These are phyloP conservation scores for Tanytarsus gracilentus DNA, from an alignment of 2,888 invertebrate species.

Conservation along the genomic window DNA sequence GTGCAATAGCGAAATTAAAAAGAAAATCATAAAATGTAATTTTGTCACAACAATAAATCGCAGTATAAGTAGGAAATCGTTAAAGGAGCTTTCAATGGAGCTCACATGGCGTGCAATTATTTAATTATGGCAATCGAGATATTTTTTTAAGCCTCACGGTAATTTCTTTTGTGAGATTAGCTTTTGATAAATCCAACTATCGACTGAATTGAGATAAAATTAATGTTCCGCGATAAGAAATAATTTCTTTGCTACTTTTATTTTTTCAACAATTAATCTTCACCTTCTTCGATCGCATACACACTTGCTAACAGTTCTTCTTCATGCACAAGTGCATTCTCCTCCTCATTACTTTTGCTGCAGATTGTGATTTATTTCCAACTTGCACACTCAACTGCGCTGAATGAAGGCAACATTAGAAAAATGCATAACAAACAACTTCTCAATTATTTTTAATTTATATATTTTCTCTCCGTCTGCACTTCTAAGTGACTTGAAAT, in stretches of 20 bases:
- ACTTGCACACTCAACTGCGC: too few relatives aligned
- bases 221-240: conserved; percentile 4
- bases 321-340: not conserved
- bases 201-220: conserved; percentile 10
- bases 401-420: too few relatives aligned
- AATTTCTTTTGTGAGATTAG: too few relatives aligned
- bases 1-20: too few relatives aligned
- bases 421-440: too few relatives aligned
- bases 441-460: too few relatives aligned
- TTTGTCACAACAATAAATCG: conserved; percentile 20
- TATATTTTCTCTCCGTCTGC: too few relatives aligned
- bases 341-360: too few relatives aligned
- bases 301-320: not conserved
- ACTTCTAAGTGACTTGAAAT: not conserved
- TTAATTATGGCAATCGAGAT: conserved; percentile 2
- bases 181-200: too few relatives aligned
- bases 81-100: not conserved
- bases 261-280: conserved; percentile 19
- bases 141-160: conserved; percentile 5
- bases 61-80: not conserved
- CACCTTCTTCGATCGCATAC: not conserved
- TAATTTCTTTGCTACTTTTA: conserved; percentile 18
- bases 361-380: too few relatives aligned
- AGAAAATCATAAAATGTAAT: not conserved
- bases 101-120: not conserved